Conservation (phyloP, 2,888 invertebrate genomes). For the Drosophila longiperda region DNA sequence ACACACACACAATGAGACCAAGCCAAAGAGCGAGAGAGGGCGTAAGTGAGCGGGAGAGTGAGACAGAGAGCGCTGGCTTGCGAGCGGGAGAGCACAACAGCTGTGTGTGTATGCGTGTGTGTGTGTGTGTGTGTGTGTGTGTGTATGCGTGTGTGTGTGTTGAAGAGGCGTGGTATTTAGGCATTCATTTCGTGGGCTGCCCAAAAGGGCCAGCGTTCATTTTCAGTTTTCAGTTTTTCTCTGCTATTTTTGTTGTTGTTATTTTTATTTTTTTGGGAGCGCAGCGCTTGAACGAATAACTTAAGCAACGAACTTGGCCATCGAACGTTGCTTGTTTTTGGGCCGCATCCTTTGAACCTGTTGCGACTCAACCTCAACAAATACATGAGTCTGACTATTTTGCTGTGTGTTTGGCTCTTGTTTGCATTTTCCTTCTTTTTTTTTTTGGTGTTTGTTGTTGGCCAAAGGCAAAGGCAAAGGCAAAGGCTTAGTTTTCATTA, state of each 20-base stretch:
- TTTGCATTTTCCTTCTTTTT: constrained; percentile 55
- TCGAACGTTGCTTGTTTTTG: constrained; percentile 19
- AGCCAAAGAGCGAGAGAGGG: constrained; percentile 18
- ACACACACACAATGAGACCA: constrained; percentile 31
- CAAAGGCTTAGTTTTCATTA: constrained; percentile 61
- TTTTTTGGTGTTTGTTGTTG: constrained; percentile 25
- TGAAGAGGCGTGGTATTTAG: constrained; percentile 70
- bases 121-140: constrained; percentile 12
- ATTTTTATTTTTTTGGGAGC: constrained; percentile 18
- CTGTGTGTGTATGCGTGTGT: constrained; percentile 20
- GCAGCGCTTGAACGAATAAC: constrained; percentile 52
- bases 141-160: constrained; percentile 30
- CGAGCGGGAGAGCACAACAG: constrained; percentile 24
- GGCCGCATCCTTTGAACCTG: constrained; percentile 79
- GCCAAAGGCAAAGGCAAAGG: constrained; percentile 37
- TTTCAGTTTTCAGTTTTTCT: constrained; percentile 40
- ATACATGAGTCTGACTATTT: constrained; percentile 62
- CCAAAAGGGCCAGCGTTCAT: constrained; percentile 74
- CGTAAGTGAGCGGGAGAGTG: constrained; percentile 28
- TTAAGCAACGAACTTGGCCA: constrained; percentile 57
- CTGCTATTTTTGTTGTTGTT: background rate
- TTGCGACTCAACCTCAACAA: constrained; percentile 74
- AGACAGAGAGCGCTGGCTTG: constrained; percentile 31
- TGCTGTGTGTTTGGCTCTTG: constrained; percentile 27
- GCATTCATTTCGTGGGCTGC: constrained; percentile 71